Base-by-base conservation (phyloP, 2,888 invertebrate species). In the Onchidella celtica region DNA sequence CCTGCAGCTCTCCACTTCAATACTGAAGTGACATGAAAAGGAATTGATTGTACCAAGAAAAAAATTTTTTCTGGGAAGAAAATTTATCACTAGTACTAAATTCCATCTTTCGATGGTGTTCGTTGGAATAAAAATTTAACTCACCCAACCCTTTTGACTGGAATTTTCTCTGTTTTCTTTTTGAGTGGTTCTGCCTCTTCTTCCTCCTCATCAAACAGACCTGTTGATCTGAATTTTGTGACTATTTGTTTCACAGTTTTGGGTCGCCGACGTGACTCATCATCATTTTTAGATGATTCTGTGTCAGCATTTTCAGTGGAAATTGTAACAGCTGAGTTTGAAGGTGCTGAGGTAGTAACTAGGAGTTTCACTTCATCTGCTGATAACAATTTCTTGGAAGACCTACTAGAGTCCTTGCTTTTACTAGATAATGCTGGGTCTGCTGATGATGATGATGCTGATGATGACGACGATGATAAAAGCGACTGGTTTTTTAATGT, bases 161-260 rank as follows among this genome's bases (percentile, higher is more conserved):
- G 27, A 27, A 81, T 59, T 65, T 80, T 34, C 3, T 80, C 70
- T 0, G 47, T 65, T 61, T 83, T 84, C 74, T 82, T 85, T 61
- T 84, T 84, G 27, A 84, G 34, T 21, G 79, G 57, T 2, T 77
- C 82, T n/a, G 79, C 61, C 14, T 79, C 69, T 0, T 85, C 83
- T 24, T 85, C 85, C n/a, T 85, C 82, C 29, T 83, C 82, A n/a
- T 83, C 85, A 72, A 84, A 86, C 84, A 85, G 77, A 86, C 92
- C 98, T 89, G 97, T 97, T 73, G 97, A 97, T 86, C 98, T 95
- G 94, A 98, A 97, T 94, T 97, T 97, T 0, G 97, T 97, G 93
- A 97, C 96, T 92, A 96, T 97, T 24, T 97, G 96, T 95, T 98
- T 98, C 0, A 97, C 98, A 59, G 98, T 98, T 94, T 97, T 97